Base-by-base conservation (phyloP, 2,888 invertebrate species). In the Argyresthia albistria region DNA sequence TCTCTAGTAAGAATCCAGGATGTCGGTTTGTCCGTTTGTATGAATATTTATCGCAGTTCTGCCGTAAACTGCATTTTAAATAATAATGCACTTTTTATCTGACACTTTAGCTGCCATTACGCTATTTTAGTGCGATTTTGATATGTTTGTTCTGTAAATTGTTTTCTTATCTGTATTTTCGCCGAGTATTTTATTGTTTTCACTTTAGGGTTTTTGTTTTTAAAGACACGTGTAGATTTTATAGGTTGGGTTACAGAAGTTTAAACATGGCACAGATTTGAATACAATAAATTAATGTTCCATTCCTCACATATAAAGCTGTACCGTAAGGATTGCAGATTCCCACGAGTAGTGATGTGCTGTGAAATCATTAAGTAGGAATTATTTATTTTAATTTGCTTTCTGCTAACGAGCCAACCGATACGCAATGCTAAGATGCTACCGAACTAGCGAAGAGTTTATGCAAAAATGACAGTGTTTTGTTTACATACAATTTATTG, bases 381-480 rank as follows among this genome's bases (percentile, higher is more conserved):
- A 77, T 81, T 82, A 82, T 82, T 75, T 78, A 83, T 82, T 25
- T 25, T 83, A 80, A 83, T 84, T 80, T 78, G 80, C 73, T 82
- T 80, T 79, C 79, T 63, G 66, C 71, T 83, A 80, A 81, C 80
- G 79, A 83, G 73, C 58, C 61, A 60, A 64, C 68, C 80, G 76
- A 81, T 78, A 75, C 74, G 67, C 69, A 66, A 60, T 59, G 63
- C 63, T 61, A 57, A 64, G 59, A 59, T 63, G 70, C 62, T 58
- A 65, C 60, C 60, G 66, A 69, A 66, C 67, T 66, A 62, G 57
- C 46, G 64, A 61, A 77, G 68, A 69, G 60, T 52, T 47, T 47
- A 52, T 52, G 52, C 52, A 48, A 43, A 35, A 47, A 14, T 43
- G 25, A 25, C 46, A 4, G 10, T 16, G 11, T 25, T 11, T 8